Evolutionary conservation across 2,888 invertebrate species (phyloP).

Genomic region (Archaeoteleia sp.): DNA sequence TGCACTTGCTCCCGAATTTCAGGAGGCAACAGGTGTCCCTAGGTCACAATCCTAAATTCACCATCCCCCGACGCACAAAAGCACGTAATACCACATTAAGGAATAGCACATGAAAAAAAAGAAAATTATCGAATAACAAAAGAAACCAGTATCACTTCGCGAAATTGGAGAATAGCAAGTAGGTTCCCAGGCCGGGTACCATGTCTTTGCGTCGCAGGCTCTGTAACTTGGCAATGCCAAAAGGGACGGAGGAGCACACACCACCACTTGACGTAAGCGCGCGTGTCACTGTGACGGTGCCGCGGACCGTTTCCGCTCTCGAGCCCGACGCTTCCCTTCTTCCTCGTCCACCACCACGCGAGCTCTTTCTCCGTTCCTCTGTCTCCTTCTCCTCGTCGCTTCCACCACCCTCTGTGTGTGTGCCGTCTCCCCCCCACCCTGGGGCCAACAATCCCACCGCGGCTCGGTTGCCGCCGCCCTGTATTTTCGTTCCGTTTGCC

Average conservation of each 20-base stretch:
- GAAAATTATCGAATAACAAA: no score
- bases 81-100: no score
- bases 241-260: conserved; percentile 53
- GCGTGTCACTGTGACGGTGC: conserved; percentile 74
- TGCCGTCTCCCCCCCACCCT: conserved; percentile 60
- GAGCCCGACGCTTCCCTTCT: conserved; percentile 61
- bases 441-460: conserved; percentile 4
- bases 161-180: conserved; percentile 11
- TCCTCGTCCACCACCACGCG: conserved; percentile 27
- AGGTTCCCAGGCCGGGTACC: not conserved
- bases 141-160: no score
- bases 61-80: no score
- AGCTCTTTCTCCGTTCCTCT: conserved; percentile 50
- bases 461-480: conserved; percentile 36
- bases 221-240: conserved; percentile 1
- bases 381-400: conserved; percentile 67
- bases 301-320: conserved; percentile 73
- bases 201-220: conserved; percentile 4
- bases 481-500: conserved; percentile 41
- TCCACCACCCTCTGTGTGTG: conserved; percentile 70
- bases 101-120: not conserved
- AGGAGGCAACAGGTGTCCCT: no score
- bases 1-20: no score
- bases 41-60: no score
- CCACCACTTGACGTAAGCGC: conserved; percentile 74